Evolutionary conservation across 2,888 invertebrate species (phyloP), one percentile per base, ranked within the genome.

Genomic region (Hyles lineata): DNA sequence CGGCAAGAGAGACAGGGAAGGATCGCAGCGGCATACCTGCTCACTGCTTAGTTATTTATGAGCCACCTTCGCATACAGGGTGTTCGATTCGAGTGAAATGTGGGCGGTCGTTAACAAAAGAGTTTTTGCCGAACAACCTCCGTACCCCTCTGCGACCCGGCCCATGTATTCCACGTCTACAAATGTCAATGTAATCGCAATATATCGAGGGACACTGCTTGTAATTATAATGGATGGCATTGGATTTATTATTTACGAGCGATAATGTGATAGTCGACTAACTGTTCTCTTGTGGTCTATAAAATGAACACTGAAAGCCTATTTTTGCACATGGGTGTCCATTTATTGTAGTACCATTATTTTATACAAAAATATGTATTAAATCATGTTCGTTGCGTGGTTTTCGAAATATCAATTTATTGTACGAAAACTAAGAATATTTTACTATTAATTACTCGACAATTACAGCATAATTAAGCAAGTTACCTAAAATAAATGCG

Each of bases 31-130:
- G 23, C 50, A 67, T 67, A 67, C 67, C 67, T 67, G 67, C 23
- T 67, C 67, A 43, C 67, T 67, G 67, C 23, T 67, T 50, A 50
- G 67, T 67, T 50, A 67, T 67, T 67, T 67, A 67, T 67, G 67
- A 67, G 67, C 43, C 67, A 21, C 67, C 67, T 67, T 67, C 67
- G 23, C 67, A 67, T 67, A 67, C n/a, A 67, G 67, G 50, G 67
- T 67, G 67, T 67, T 67, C 67, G 43, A 67, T 67, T 43, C 67
- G 72, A 23, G 72, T 72, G 72, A 72, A 55, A 72, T 72, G 72
- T 72, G 72, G 62, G 63, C 55, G 73, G 73, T 70, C 73, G 70
- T 73, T 73, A 70, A 60, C 71, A 50, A 72, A 72, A 62, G 50
- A 72, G 71, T 72, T 72, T 72, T 71, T 72, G 52, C 71, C 32